These are phyloP conservation scores for Danionella cerebrum DNA, from an alignment of 2,113 vertebrate genomes.

Conservation along the genomic window DNA sequence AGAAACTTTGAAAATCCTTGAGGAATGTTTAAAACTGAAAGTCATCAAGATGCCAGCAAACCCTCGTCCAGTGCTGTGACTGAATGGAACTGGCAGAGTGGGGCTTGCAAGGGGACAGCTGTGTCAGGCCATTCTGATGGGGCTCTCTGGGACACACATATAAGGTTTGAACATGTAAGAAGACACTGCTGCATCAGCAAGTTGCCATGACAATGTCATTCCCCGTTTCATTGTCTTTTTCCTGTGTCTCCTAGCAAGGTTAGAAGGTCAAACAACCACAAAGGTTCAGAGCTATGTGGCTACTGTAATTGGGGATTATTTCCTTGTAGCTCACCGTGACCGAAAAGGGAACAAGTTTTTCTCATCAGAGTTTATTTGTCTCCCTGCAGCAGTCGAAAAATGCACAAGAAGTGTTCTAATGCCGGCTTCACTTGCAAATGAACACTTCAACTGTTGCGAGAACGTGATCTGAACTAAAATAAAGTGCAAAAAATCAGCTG, in stretches of 20 bases:
- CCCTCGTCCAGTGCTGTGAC: background rate
- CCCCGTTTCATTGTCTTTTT: slow-evolving; percentile 53
- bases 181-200: slow-evolving; percentile 65
- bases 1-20: no score
- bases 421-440: no score
- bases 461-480: no score
- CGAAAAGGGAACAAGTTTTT: background rate
- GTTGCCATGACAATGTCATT: slow-evolving; percentile 55
- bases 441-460: no score
- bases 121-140: slow-evolving; percentile 23
- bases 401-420: no score
- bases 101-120: slow-evolving; percentile 10
- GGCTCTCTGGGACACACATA: slow-evolving; percentile 47
- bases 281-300: slow-evolving; percentile 8
- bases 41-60: background rate
- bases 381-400: no score
- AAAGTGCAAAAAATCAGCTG: no score
- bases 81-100: background rate
- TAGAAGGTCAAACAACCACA: slow-evolving; percentile 50
- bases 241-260: slow-evolving; percentile 41
- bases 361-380: no score
- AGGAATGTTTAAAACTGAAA: background rate
- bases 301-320: background rate
- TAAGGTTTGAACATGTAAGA: slow-evolving; percentile 62
- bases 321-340: background rate